Conservation (phyloP, 2,797 vertebrate genomes). For the Gorsachius magnificus region DNA sequence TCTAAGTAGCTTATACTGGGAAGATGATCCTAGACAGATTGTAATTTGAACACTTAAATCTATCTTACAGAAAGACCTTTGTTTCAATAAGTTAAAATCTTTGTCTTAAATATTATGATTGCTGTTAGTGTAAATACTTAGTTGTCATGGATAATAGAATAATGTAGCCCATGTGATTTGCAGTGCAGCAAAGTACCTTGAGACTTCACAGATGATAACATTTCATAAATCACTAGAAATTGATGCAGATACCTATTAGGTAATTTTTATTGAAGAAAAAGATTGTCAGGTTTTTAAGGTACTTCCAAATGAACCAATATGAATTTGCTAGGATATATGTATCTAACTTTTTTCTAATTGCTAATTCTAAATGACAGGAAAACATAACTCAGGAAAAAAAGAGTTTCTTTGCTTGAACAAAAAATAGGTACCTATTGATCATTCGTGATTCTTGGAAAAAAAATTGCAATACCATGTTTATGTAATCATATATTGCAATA, state of each 20-base stretch:
- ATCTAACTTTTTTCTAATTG: background rate
- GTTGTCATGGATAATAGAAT: background rate
- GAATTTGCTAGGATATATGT: background rate
- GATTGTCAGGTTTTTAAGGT: background rate
- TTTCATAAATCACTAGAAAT: background rate
- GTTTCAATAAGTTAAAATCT: background rate
- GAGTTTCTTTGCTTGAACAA: background rate
- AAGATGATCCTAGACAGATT: background rate
- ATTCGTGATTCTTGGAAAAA: background rate
- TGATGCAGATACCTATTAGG: background rate
- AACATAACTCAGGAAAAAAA: background rate
- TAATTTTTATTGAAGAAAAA: background rate
- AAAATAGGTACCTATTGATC: background rate
- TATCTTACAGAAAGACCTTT: background rate
- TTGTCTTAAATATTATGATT: background rate
- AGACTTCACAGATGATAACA: background rate
- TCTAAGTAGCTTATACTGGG: background rate
- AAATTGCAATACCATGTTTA: accelerated
- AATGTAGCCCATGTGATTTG: background rate
- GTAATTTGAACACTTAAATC: background rate
- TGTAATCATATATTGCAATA: background rate
- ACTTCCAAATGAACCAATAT: background rate
- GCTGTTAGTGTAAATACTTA: background rate
- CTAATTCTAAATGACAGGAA: background rate
- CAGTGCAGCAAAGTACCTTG: background rate